Evolutionary conservation across 2,888 invertebrate species (phyloP), one percentile per base, ranked within the genome.

Genomic region (Leptopterna dolabrata): DNA sequence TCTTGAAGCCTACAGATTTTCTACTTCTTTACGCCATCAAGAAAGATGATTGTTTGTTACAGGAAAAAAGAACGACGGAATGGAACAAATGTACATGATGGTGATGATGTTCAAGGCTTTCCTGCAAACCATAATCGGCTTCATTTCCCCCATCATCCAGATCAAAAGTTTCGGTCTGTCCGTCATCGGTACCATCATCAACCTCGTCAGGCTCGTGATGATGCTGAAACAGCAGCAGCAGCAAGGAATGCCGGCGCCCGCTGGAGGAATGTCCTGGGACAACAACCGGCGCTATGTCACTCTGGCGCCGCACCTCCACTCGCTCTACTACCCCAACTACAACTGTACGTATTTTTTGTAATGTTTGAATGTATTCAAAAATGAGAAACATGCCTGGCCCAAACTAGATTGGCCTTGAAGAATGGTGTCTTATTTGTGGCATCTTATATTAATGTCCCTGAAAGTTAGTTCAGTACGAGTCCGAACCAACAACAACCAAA

Each of bases 91-190:
- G 82, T 86, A 81, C 73, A 88, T 87, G 85, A 88, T 91, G 47
- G 90, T 92, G 87, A 90, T 91, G 89, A 91, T 92, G 86, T 90
- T 91, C 85, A 92, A 92, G 81, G 47, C 88, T 27, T 43, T 88
- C 30, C 45, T 88, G 3, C 14, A 43, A 14, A 88, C 88, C 13
- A 19, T 87, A 0, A 51, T 89, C 84, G 80, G 80, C 78, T 78
- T 89, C 16, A 70, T 89, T 2, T 76, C 84, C 7, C 88, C 89
- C n/a, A 86, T 89, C 24, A 86, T 89, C 6, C 85, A 88, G 63
- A 87, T 88, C 41, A 89, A 89, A 78, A 86, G 87, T 4, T 87
- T 88, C 36, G 87, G 86, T 9, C 47, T 89, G 19, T 78, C 88
- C 9, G 43, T 87, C n/a, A 85, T 89, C 36, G 86, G 84, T 7